Evolutionary conservation across 2,797 vertebrate species (phyloP), one percentile per base, ranked within the genome.

Genomic region (Chelidonichthys spinosus): DNA sequence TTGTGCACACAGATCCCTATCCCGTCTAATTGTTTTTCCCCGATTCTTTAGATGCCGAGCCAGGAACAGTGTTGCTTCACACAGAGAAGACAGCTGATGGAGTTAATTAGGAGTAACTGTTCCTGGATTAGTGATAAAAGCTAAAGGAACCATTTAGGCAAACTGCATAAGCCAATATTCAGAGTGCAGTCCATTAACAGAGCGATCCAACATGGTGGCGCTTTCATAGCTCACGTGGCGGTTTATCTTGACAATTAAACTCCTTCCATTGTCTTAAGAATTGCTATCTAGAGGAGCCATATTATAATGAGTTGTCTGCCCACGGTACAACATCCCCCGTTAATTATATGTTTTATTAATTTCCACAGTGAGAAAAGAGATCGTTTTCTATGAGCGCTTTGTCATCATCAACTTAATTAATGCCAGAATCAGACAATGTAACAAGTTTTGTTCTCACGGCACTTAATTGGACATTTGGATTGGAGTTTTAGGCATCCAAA

Each of bases 51-150:
- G 56, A 86, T 63, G 55, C 65, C 39, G 52, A 79, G 76, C 86
- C 82, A 85, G 78, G 36, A 74, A 81, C 64, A 73, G 58, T 69
- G 56, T 42, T 32, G 43, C 25, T 42, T 44, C 15, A 25, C 47
- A 47, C 52, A 72, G 72, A 89, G 50, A 77, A 65, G 72, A 25
- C 66, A 63, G 76, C 80, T 81, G 75, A 87, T 78, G 67, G 62
- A 81, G 80, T 82, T 86, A 82, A 92, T 92, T 88, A 90, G 72
- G 53, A 80, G 76, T 68, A 82, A 86, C 79, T 89, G 69, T 90
- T 88, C 67, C 49, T 88, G 82, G 82, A 85, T 90, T 84, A 86
- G 58, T 74, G 71, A 85, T 90, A 83, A 85, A 86, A 78, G 74
- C 77, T 32, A 47, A 25, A 79, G 71, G 74, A 84, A 71, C 53